A percentile compares a stretch with the other conserved stretches of the same genome.
phyloP scores from a whole-genome alignment of 2,113 vertebrate species.

The Chunga burmeisteri region DNA sequence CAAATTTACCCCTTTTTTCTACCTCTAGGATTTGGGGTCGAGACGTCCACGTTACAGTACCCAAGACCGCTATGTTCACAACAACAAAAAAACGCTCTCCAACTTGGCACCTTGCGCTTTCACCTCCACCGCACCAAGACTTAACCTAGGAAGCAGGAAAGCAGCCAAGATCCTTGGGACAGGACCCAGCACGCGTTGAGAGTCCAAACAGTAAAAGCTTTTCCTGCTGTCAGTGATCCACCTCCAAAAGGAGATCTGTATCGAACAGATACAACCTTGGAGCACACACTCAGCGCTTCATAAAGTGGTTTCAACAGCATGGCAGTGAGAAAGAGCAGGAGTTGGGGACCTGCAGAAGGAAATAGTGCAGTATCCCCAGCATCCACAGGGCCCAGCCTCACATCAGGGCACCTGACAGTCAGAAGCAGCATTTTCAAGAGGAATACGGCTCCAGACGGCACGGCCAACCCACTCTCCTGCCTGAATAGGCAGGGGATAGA shows the following conservation, averaged over 20 bases:
- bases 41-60: neutral
- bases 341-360: neutral
- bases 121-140: neutral
- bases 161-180: neutral
- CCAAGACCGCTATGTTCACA: neutral
- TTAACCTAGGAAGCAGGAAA: neutral
- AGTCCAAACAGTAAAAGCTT: neutral
- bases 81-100: neutral
- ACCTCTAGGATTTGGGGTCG: neutral
- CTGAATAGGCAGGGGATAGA: neutral
- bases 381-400: neutral
- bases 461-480: no score
- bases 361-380: neutral
- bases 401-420: fast-evolving
- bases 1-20: no score
- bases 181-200: neutral
- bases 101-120: neutral
- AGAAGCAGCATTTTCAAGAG: neutral
- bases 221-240: neutral
- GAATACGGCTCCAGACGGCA: neutral
- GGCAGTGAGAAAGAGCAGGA: neutral
- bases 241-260: neutral
- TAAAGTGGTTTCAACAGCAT: neutral
- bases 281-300: neutral
- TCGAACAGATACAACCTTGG: neutral